Conservation (phyloP, 2,888 invertebrate genomes). For the Drosophila pseudotakahashii region DNA sequence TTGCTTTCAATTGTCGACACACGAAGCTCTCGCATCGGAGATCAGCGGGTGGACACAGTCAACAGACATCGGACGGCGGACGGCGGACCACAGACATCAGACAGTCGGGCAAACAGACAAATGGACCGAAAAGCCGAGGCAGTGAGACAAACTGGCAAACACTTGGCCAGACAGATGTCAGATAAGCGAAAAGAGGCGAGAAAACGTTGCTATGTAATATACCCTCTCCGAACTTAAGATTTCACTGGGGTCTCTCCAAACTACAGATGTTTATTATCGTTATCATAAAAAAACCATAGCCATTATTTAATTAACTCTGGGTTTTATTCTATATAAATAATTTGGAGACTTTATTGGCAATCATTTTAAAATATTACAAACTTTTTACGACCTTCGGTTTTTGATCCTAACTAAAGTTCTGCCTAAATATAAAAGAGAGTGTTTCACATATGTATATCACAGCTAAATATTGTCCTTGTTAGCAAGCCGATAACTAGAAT, state of each 20-base stretch:
- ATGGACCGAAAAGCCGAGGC: conserved; percentile 8
- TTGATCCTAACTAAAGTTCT: too few relatives aligned
- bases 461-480: too few relatives aligned
- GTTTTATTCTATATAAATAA: too few relatives aligned
- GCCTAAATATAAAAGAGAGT: too few relatives aligned
- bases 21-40: conserved; percentile 42
- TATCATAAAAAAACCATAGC: too few relatives aligned
- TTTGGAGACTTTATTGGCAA: too few relatives aligned
- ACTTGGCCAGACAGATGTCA: conserved; percentile 68
- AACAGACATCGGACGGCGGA: conserved; percentile 6
- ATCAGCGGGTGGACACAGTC: conserved; percentile 51
- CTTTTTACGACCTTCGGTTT: too few relatives aligned
- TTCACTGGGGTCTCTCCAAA: not conserved
- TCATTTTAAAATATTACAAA: too few relatives aligned
- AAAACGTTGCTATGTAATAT: conserved; percentile 6
- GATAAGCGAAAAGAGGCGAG: conserved; percentile 34
- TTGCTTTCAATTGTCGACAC: conserved; percentile 68
- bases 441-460: too few relatives aligned
- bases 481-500: too few relatives aligned
- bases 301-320: too few relatives aligned
- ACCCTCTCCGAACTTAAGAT: conserved; percentile 6
- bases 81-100: conserved; percentile 9
- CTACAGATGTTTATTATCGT: not conserved
- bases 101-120: conserved; percentile 4
- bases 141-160: conserved; percentile 32